These are phyloP conservation scores for Willisornis vidua DNA, from an alignment of 2,113 vertebrate genomes.

Conservation along the genomic window DNA sequence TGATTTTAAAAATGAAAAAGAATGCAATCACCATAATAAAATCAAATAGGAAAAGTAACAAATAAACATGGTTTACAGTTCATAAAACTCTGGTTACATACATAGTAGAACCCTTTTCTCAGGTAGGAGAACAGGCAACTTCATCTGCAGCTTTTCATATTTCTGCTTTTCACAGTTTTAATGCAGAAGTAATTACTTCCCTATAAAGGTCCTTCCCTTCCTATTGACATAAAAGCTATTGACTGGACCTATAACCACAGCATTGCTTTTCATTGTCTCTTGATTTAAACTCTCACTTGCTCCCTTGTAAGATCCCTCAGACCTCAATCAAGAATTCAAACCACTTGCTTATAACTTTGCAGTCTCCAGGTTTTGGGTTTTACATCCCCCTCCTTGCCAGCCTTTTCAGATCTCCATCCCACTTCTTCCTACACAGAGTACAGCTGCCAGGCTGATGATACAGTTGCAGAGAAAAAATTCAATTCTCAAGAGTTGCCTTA, in stretches of 20 bases:
- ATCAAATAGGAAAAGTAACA: background rate
- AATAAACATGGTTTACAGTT: background rate
- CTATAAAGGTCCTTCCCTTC: background rate
- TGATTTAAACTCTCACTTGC: background rate
- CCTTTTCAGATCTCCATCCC: constrained; percentile 29
- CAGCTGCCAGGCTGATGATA: constrained; percentile 42
- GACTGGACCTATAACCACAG: background rate
- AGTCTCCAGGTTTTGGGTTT: constrained; percentile 1
- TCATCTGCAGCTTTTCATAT: background rate
- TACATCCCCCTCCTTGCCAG: constrained; percentile 7
- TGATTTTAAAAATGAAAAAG: constrained; percentile 20
- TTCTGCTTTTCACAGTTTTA: background rate
- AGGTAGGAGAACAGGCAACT: background rate
- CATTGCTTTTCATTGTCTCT: background rate
- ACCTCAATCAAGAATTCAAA: background rate
- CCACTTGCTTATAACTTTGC: background rate
- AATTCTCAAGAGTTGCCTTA: background rate
- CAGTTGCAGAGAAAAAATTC: constrained; percentile 33
- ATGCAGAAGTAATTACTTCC: background rate
- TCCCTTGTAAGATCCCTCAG: background rate
- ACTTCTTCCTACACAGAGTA: constrained; percentile 50
- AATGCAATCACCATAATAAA: background rate
- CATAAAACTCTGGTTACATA: background rate
- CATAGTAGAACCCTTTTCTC: background rate
- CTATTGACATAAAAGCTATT: background rate